Evolutionary conservation across 2,113 vertebrate genomes (phyloP), one percentile per base, ranked within the genome.

Genomic region (Epinephelus cyanopodus): DNA sequence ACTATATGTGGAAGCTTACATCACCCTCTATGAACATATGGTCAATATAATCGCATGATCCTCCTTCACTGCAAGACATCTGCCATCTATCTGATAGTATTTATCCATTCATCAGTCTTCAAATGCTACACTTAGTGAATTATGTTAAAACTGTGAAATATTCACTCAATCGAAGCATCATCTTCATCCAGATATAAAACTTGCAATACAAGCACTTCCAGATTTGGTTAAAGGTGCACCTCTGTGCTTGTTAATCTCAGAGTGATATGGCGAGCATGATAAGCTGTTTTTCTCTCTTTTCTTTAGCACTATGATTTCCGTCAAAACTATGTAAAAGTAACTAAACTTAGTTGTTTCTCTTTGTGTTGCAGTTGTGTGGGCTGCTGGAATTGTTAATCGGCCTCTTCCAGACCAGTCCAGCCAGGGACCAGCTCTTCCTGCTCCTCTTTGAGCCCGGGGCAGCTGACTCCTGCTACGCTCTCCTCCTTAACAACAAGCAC

Each of bases 371-470:
- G 98, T 94, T 99, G 21, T 96, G 95, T 39, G 95, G 95, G 42
- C 94, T 99, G 84, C 91, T 99, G 94, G 97, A 98, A 1, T 19
- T 99, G 82, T 87, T 99, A 70, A 93, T 97, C 87, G 95, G 89
- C 85, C 96, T 99, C 0, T 96, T 99, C 39, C 97, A 96, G 92
- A 97, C 94, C 86, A 97, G 97, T 63, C 95, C 95, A n/a, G 94
- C 94, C 18, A 94, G 96, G 60, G 98, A 99, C 83, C 98, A 99
- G 69, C 96, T 99, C 90, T 98, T 98, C 90, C 95, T 99, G 89
- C 90, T 99, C 64, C 96, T 99, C 61, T 99, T 97, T 88, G 98
- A 99, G 89, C 96, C 97, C 2, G 96, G 97, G 6, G 97, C 96
- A 4, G 98, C 97, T 60, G 98, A 99, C 88, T 97, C 97, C 89